Conservation (phyloP, 2,797 vertebrate genomes). For the Anabas testudineus region DNA sequence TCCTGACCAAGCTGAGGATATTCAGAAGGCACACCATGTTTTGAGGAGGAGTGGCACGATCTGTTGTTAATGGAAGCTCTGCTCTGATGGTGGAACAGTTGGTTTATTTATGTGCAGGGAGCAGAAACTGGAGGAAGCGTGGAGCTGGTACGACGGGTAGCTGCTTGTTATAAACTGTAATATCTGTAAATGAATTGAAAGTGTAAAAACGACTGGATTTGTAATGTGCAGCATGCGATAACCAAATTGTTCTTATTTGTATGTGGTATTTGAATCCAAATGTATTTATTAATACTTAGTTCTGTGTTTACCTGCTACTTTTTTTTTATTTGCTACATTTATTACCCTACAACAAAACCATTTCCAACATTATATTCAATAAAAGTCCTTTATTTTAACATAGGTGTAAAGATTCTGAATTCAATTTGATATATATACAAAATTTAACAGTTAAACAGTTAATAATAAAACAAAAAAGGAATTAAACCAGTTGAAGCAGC, state of each 20-base stretch:
- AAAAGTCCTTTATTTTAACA: too few relatives aligned
- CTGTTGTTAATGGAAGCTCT: slow-evolving; percentile 25
- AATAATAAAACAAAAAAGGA: too few relatives aligned
- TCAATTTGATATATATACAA: too few relatives aligned
- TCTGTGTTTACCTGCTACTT: slow-evolving; percentile 20
- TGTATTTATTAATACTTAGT: slow-evolving; percentile 62
- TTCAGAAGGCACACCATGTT: slow-evolving; percentile 81
- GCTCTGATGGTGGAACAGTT: slow-evolving; percentile 24
- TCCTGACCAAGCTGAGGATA: slow-evolving; percentile 77
- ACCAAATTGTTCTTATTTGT: not conserved
- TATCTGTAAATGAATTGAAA: slow-evolving; percentile 19
- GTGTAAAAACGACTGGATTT: not conserved
- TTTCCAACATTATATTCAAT: too few relatives aligned
- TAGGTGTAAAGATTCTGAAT: too few relatives aligned
- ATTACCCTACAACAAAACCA: not conserved
- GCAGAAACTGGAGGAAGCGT: slow-evolving; percentile 11
- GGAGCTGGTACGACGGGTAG: not conserved
- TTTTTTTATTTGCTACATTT: not conserved
- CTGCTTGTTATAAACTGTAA: slow-evolving; percentile 21
- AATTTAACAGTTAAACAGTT: too few relatives aligned
- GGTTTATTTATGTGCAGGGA: slow-evolving; percentile 30
- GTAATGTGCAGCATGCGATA: not conserved
- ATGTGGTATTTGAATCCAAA: slow-evolving; percentile 32
- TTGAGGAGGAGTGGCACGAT: slow-evolving; percentile 61
- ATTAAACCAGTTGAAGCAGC: too few relatives aligned